A percentile compares a stretch with the other conserved stretches of the same genome.
phyloP scores from a whole-genome alignment of 2,797 vertebrate genomes.

The Hypotaenidia okinawae region DNA sequence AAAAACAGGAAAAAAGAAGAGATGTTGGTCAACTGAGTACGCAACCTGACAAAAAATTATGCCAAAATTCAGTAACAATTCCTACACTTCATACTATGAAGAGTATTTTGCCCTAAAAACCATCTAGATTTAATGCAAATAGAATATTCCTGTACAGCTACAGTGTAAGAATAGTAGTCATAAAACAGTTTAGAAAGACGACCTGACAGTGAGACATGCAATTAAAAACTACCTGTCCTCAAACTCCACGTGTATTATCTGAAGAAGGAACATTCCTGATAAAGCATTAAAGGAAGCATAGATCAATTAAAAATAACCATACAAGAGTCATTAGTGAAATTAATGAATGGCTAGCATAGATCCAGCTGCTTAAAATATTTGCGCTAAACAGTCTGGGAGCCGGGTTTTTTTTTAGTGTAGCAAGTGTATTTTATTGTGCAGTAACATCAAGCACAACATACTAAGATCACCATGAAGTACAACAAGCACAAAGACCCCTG shows the following conservation, averaged over 20 bases:
- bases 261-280: not conserved
- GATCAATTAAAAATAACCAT: not conserved
- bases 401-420: not conserved
- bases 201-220: not conserved
- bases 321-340: not conserved
- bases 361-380: slow-evolving; percentile 11
- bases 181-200: not conserved
- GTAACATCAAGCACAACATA: not conserved
- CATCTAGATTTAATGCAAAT: not conserved
- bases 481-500: not conserved
- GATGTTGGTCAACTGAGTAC: not conserved
- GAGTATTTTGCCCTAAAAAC: not conserved
- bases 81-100: not conserved
- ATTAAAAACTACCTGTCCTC: not conserved
- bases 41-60: not conserved
- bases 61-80: not conserved
- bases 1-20: too few relatives aligned
- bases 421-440: not conserved
- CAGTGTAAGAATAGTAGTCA: not conserved
- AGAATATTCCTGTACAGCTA: not conserved
- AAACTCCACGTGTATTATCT: not conserved
- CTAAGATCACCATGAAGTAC: not conserved
- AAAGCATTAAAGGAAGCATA: not conserved
- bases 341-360: not conserved
- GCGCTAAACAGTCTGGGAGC: not conserved